These are phyloP conservation scores for Henricia sp. DNA, from an alignment of 53 echinoderm and acorn worm genomes.

Conservation along the genomic window DNA sequence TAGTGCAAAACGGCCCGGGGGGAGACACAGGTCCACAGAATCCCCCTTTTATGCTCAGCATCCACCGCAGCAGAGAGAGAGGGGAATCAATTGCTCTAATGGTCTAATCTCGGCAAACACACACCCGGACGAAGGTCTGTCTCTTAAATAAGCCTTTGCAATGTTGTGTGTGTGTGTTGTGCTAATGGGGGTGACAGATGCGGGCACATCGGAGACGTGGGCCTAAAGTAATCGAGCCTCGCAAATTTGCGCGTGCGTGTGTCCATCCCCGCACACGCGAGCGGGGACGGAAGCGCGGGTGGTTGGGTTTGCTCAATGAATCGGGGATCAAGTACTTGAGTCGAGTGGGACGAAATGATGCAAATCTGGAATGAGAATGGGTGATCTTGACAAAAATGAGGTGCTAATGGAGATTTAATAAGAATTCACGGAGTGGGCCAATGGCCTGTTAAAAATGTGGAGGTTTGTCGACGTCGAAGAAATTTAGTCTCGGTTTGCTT, in stretches of 20 bases:
- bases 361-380: conserved; percentile 9
- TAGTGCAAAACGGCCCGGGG: conserved; percentile 43
- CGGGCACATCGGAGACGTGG: conserved; percentile 8
- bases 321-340: conserved; percentile 13
- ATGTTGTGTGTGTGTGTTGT: conserved; percentile 28
- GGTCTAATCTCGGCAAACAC: conserved; percentile 40
- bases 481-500: no score
- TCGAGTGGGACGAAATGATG: background rate
- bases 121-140: conserved; percentile 35
- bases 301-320: conserved; percentile 17
- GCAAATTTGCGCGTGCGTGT: no score
- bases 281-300: conserved; percentile 20
- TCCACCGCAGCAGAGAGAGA: background rate
- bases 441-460: no score
- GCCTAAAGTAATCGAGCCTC: conserved; percentile 15
- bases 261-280: background rate
- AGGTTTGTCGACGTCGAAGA: no score
- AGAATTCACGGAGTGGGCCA: background rate
- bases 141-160: conserved; percentile 58
- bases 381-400: conserved; percentile 20
- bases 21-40: background rate
- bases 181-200: conserved; percentile 60
- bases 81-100: conserved; percentile 46
- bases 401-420: conserved; percentile 7
- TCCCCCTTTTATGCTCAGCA: conserved; percentile 21